Percentiles rank a stretch among this genome's conserved stretches.
phyloP scores from a whole-genome alignment of 2,113 vertebrate species.

The Hippocampus mohnikei region DNA sequence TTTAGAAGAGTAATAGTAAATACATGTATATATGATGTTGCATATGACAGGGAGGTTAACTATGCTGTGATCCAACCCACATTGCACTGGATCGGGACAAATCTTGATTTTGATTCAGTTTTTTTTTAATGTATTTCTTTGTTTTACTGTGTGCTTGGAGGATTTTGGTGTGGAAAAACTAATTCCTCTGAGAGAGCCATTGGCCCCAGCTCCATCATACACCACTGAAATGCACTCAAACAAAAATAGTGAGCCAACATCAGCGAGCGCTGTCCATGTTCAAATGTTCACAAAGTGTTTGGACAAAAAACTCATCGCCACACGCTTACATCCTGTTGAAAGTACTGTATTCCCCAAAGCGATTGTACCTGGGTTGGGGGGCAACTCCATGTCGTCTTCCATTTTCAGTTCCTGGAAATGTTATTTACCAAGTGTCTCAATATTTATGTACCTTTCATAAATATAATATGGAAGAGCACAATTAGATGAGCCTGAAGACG shows the following conservation, averaged over 20 bases:
- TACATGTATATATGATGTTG: too few species aligned
- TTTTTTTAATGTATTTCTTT: not conserved
- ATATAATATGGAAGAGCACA: not conserved
- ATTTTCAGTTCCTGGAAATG: not conserved
- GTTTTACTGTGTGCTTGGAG: not conserved
- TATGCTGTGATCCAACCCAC: conserved; percentile 51
- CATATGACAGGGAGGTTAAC: conserved; percentile 42
- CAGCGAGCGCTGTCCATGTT: not conserved
- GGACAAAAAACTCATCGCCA: not conserved
- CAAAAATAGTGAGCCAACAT: not conserved
- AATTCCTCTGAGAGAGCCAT: not conserved
- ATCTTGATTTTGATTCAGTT: not conserved
- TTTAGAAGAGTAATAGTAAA: too few species aligned
- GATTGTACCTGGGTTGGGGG: not conserved
- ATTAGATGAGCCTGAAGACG: not conserved
- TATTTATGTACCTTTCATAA: not conserved
- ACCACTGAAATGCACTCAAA: not conserved
- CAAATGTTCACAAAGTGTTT: not conserved
- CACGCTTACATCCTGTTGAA: not conserved
- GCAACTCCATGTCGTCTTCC: not conserved
- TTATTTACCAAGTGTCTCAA: not conserved
- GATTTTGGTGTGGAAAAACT: not conserved
- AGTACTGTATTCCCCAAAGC: not conserved
- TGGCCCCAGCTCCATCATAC: not conserved
- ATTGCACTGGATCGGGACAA: not conserved